Conservation (phyloP, 2,888 invertebrate genomes). For the Papilio protenor region DNA sequence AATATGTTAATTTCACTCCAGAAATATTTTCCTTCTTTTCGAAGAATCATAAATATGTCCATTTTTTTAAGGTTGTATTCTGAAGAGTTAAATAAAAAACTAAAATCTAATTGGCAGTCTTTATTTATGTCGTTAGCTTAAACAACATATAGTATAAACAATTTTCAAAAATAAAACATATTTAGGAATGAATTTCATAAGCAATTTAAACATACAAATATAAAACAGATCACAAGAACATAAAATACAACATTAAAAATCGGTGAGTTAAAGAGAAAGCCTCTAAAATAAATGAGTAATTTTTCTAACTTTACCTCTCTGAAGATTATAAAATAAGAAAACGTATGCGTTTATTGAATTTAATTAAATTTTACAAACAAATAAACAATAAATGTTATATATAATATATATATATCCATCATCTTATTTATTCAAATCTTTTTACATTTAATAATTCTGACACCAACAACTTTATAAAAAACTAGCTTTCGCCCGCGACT, state of each 20-base stretch:
- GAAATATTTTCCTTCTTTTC: not conserved
- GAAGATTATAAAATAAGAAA: not conserved
- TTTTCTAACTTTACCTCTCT: constrained; percentile 39
- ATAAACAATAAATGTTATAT: too few relatives aligned
- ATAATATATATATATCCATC: too few relatives aligned
- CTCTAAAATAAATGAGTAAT: constrained; percentile 52
- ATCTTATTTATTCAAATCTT: too few relatives aligned
- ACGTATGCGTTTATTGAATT: too few relatives aligned
- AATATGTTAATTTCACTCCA: not conserved
- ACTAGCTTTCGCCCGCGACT: too few relatives aligned
- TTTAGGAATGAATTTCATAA: constrained; percentile 58
- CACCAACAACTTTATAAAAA: too few relatives aligned
- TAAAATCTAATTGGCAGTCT: constrained; percentile 68
- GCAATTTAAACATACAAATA: constrained; percentile 49
- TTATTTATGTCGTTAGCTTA: constrained; percentile 70
- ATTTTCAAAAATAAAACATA: constrained; percentile 56
- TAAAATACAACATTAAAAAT: constrained; percentile 55
- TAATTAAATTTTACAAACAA: too few relatives aligned
- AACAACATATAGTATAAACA: constrained; percentile 66
- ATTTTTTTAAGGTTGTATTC: too few relatives aligned
- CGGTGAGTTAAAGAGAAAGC: constrained; percentile 66
- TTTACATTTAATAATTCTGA: too few relatives aligned
- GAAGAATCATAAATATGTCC: not conserved
- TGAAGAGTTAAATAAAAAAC: constrained; percentile 36
- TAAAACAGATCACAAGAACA: constrained; percentile 55